phyloP scores from a whole-genome alignment of 2,888 invertebrate genomes.

The Celastrina argiolus region DNA sequence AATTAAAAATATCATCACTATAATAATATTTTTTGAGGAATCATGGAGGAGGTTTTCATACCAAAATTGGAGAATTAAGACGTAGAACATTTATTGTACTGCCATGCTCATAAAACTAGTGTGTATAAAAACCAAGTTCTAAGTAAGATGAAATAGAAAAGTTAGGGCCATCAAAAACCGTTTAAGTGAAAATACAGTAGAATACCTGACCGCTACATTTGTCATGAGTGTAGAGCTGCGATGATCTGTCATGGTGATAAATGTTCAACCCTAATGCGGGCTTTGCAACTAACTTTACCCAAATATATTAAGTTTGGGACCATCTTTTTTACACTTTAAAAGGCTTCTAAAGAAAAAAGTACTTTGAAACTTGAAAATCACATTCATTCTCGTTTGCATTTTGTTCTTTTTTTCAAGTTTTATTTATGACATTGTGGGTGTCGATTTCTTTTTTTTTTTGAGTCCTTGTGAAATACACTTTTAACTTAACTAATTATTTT shows the following conservation, averaged over 20 bases:
- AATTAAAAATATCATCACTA: no score
- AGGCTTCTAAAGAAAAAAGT: neutral
- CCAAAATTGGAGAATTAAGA: no score
- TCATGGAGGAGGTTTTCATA: no score
- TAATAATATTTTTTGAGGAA: no score
- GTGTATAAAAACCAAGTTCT: neutral
- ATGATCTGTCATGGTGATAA: constrained; percentile 71
- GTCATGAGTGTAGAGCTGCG: constrained; percentile 55
- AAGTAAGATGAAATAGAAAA: constrained; percentile 20
- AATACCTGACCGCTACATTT: constrained; percentile 69
- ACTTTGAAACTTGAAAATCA: neutral
- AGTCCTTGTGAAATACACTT: no score
- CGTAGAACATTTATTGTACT: no score
- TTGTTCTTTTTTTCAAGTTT: no score
- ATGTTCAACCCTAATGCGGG: constrained; percentile 56
- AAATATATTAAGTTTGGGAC: constrained; percentile 27
- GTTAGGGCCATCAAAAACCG: constrained; percentile 35
- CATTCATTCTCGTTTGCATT: no score
- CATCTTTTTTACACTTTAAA: neutral
- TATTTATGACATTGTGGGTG: no score
- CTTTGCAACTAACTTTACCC: constrained; percentile 46
- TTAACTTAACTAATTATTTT: no score
- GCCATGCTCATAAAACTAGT: neutral
- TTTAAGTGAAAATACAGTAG: constrained; percentile 57
- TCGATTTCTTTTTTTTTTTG: no score